Evolutionary conservation across 2,113 vertebrate species (phyloP).

Genomic region (Cyphomyrus discorhynchus): DNA sequence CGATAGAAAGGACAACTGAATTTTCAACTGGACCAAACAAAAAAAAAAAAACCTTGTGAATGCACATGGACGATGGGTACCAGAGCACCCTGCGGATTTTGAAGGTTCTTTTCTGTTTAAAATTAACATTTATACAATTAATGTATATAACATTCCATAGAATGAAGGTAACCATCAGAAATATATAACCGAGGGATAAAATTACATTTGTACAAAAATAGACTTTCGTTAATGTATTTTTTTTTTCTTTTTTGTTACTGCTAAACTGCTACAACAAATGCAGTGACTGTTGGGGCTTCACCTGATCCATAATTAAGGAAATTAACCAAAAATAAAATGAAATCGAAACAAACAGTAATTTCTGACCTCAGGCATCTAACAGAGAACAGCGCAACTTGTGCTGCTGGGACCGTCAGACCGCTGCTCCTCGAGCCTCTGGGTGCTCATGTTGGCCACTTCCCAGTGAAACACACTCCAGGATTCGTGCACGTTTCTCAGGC

Average conservation of each 20-base stretch:
- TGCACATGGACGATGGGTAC: neutral
- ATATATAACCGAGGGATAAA: slow-evolving; percentile 62
- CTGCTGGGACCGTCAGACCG: neutral
- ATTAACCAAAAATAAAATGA: neutral
- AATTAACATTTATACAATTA: slow-evolving; percentile 54
- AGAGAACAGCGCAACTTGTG: neutral
- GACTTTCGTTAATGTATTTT: slow-evolving; percentile 42
- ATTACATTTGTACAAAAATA: slow-evolving; percentile 76
- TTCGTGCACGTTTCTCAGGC: neutral
- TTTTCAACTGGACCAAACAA: slow-evolving; percentile 14
- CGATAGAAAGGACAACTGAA: slow-evolving; percentile 45
- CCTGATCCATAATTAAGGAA: neutral
- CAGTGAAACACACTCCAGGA: neutral
- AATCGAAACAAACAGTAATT: neutral
- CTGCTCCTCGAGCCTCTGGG: neutral
- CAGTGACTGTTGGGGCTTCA: slow-evolving; percentile 52
- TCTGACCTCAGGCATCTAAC: neutral
- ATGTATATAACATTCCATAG: slow-evolving; percentile 52
- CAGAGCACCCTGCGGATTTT: slow-evolving; percentile 4
- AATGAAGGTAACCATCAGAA: slow-evolving; percentile 43
- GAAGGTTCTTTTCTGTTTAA: slow-evolving; percentile 20
- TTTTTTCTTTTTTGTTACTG: slow-evolving; percentile 42
- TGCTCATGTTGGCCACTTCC: neutral
- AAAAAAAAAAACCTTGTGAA: neutral
- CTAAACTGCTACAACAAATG: slow-evolving; percentile 53